Base-by-base conservation (phyloP, 92 coral and sea anemone genomes). In the Phymanthus crucifer region DNA sequence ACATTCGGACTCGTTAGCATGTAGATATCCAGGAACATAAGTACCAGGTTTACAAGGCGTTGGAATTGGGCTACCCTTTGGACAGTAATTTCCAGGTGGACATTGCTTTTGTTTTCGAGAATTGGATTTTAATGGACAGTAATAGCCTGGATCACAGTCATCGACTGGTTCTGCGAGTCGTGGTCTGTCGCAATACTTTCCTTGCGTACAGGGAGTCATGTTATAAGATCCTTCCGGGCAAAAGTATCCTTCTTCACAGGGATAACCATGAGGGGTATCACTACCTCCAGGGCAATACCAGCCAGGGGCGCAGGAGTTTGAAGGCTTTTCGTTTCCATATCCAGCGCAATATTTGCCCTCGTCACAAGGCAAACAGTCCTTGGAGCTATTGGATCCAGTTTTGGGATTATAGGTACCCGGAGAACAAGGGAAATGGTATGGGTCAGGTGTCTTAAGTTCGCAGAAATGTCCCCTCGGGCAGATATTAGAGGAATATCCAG, bases 271-370 rank as follows among this genome's bases (percentile, higher is more conserved):
- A 0, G 99, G 92, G 31, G 48, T 82, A 0, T 82, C 34, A 57
- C 93, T 83, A 17, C 98, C 97, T 58, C 99, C 99, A 27, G 97
- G 97, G 68, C 99, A 95, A 78, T 90, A 95, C 85, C 89, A 95
- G 27, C 99, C 99, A 35, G 90, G 78, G 9, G 92, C 90, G 79
- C 99, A 95, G 4, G 92, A 88, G 73, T 90, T 89, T 32, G 99
- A 90, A 6, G 99, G 98, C 40, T 85, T 83, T 16, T 61, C 79
- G 79, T 89, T 95, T 27, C 99, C 98, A 82, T 81, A 86, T 24
- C 92, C 89, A 37, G 88, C 81, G n/a, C 99, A 95, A 78, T 93
- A 95, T 12, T 86, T 52, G 12, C 99, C 98, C 24, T 90, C 76
- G 21, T 87, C 84, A 71, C 99, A 95, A 3, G 93, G 87, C 40